These are phyloP conservation scores for Illadopsis cleaveri DNA, from an alignment of 2,113 vertebrate species.

Conservation along the genomic window DNA sequence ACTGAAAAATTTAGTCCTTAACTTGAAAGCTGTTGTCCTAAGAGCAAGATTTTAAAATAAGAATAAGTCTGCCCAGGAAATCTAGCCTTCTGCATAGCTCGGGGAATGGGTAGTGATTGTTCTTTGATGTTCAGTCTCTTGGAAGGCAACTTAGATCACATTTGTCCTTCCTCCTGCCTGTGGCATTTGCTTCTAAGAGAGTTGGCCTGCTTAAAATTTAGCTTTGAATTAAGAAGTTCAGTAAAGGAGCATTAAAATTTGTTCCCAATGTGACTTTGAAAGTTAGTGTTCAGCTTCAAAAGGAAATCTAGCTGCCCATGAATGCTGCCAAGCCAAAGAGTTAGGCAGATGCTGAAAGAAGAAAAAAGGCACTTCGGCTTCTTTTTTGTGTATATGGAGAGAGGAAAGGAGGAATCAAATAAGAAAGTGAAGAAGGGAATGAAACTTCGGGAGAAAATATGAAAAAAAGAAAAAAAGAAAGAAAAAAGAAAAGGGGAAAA, in stretches of 20 bases:
- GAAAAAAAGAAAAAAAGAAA: rapidly evolving
- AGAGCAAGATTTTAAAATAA: slow-evolving; percentile 4
- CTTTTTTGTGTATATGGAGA: neutral
- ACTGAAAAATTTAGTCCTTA: neutral
- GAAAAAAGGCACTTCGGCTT: neutral
- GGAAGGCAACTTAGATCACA: slow-evolving; percentile 13
- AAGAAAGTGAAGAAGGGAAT: neutral
- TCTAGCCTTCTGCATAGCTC: neutral
- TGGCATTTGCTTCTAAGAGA: slow-evolving; percentile 26
- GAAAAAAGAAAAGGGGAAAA: too few relatives aligned
- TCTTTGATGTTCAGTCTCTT: slow-evolving; percentile 55
- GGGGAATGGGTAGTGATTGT: neutral
- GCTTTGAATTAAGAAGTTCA: slow-evolving; percentile 50
- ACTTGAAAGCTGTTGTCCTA: neutral
- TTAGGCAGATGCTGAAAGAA: neutral
- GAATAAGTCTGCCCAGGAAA: neutral
- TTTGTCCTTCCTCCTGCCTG: slow-evolving; percentile 4
- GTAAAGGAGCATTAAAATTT: neutral
- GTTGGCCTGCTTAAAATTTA: slow-evolving; percentile 9
- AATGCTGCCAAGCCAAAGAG: neutral
- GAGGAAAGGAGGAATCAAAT: neutral
- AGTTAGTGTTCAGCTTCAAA: neutral
- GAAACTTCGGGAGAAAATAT: neutral
- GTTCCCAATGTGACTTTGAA: slow-evolving; percentile 5
- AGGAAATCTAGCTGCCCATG: neutral